Evolutionary conservation across 64 coral and sea anemone genomes (phyloP).

Genomic region (Hydrozoanthus tunicans): DNA sequence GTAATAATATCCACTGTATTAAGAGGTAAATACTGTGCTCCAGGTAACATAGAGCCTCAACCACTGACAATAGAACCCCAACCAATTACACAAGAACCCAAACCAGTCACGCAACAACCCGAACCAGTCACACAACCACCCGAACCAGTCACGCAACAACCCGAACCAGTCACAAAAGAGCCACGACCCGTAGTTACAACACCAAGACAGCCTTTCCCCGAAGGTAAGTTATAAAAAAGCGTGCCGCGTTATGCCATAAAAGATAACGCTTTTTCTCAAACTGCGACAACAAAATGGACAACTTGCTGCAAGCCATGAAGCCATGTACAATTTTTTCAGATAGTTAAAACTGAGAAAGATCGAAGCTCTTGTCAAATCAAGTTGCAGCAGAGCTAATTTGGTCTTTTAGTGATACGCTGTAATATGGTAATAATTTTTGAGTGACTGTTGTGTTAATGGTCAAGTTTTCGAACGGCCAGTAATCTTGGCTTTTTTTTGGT

Average conservation of each 20-base stretch:
- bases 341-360: too few species aligned
- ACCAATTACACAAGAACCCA: background rate
- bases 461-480: too few species aligned
- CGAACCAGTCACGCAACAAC: background rate
- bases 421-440: too few species aligned
- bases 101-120: background rate
- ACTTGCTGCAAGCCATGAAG: background rate
- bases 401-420: too few species aligned
- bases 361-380: too few species aligned
- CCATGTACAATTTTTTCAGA: too few species aligned
- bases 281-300: background rate
- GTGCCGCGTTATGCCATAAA: background rate
- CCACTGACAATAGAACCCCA: background rate
- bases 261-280: background rate
- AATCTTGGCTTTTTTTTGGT: too few species aligned
- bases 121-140: slow-evolving; percentile 1
- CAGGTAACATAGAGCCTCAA: background rate
- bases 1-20: too few species aligned
- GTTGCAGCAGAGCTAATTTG: too few species aligned
- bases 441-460: too few species aligned
- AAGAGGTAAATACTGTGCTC: background rate
- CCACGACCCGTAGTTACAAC: background rate
- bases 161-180: slow-evolving; percentile 1
- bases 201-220: background rate
- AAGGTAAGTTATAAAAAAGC: background rate